Evolutionary conservation across 1,140 invertebrate genomes (phyloP).

Genomic region (Solenopsis fugax): DNA sequence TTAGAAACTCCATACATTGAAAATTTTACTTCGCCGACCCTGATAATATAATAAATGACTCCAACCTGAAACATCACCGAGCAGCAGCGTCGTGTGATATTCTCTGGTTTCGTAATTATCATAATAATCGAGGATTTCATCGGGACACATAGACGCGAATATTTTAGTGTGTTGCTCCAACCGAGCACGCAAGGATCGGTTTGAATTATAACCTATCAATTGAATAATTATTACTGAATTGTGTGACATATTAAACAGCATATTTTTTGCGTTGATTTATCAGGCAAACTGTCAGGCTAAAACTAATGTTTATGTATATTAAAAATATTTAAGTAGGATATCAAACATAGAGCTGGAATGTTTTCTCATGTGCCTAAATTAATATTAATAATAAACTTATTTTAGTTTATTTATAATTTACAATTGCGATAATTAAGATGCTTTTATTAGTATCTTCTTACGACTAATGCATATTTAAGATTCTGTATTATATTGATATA

Average conservation of each 20-base stretch:
- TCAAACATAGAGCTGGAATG: not conserved
- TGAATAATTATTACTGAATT: not conserved
- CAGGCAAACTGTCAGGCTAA: not conserved
- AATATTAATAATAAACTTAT: not conserved
- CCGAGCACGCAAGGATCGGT: not conserved
- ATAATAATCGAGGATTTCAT: conserved; percentile 88
- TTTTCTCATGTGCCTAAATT: not conserved
- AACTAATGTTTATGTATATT: no score
- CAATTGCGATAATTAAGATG: not conserved
- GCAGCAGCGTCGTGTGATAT: conserved; percentile 88
- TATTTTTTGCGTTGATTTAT: not conserved
- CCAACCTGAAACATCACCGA: conserved; percentile 88
- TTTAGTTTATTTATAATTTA: not conserved
- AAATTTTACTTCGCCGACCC: not conserved
- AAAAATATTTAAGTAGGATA: not conserved
- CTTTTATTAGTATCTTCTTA: not conserved
- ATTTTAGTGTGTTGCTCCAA: conserved; percentile 85
- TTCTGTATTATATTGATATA: not conserved
- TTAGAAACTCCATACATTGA: no score
- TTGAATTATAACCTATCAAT: not conserved
- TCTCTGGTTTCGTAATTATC: conserved; percentile 85
- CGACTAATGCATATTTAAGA: not conserved
- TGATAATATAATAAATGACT: not conserved
- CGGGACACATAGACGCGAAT: conserved; percentile 89
- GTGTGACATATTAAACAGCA: not conserved